Evolutionary conservation across 2,113 vertebrate genomes (phyloP).

Genomic region (Ptilorrhoa leucosticta): DNA sequence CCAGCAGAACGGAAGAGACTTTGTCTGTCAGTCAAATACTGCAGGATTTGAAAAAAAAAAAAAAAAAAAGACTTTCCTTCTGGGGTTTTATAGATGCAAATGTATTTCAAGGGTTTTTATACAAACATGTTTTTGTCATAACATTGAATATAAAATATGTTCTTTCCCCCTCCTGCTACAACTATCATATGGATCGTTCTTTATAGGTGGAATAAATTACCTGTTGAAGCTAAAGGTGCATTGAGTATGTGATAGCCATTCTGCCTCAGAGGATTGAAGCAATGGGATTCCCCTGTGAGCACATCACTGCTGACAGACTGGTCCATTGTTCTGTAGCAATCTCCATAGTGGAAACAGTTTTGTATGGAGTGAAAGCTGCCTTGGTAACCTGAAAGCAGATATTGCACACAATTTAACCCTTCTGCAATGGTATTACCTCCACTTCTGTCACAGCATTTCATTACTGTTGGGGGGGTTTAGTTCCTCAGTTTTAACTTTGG

Average conservation of each 20-base stretch:
- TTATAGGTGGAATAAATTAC: slow-evolving; percentile 65
- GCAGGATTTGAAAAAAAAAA: not conserved
- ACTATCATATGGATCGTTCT: not conserved
- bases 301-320: slow-evolving; percentile 76
- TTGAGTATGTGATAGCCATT: slow-evolving; percentile 86
- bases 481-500: not conserved
- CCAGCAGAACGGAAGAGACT: not conserved
- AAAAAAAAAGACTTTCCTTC: not conserved
- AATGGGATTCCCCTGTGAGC: slow-evolving; percentile 78
- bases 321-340: slow-evolving; percentile 87
- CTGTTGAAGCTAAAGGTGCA: slow-evolving; percentile 75
- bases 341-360: slow-evolving; percentile 90
- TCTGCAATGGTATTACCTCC: not conserved
- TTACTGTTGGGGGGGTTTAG: not conserved
- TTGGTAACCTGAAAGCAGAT: slow-evolving; percentile 86
- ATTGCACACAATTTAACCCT: slow-evolving; percentile 1
- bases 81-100: not conserved
- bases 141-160: not conserved
- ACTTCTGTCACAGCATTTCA: not conserved
- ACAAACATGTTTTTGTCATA: not conserved
- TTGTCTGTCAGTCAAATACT: not conserved
- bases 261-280: slow-evolving; percentile 82
- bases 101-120: not conserved
- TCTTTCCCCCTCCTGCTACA: not conserved
- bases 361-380: slow-evolving; percentile 90